Evolutionary conservation across 2,888 invertebrate genomes (phyloP), one percentile per base, ranked within the genome.

Genomic region (Endotricha flammealis): DNA sequence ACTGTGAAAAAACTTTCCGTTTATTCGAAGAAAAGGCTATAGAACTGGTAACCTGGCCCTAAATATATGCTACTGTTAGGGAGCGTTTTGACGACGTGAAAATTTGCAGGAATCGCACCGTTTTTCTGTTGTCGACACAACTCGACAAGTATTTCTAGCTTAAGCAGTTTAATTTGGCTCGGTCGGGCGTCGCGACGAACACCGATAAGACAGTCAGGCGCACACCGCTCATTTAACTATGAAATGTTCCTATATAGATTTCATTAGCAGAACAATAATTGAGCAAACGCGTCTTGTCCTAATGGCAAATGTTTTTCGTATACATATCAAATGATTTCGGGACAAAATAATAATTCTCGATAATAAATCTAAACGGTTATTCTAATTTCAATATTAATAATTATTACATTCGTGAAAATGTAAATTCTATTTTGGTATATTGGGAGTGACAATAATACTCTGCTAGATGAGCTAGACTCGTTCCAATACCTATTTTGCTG

Each of bases 271-370:
- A 77, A 75, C 77, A 77, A 79, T 64, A 32, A 48, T 67, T 50
- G 76, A 76, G 73, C 76, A 77, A 66, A 52, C 44, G 46, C 39
- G 38, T 39, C 46, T 39, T 41, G 44, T 42, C 47, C 44, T 29
- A 39, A 44, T 29, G 35, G 44, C 41, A 55, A 56, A 56, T 66
- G 69, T 70, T 57, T 73, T 71, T 71, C 64, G 57, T 69, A 69
- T 71, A 81, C 81, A 81, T 81, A 81, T 81, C 81, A 79, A 67
- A 62, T 62, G 46, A 60, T 63, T 65, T 60, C 40, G 53, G 55
- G 53, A 59, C 59, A 59, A 62, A 60, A 53, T 56, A 51, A 53
- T 38, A 6, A 49, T 48, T 55, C 38, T 36, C 43, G 57, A 49
- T 52, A 55, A n/a, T n/a, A 48, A 52, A 28, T 9, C 13, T 12